A percentile compares a stretch with the other conserved stretches of the same genome.
Conservation (phyloP, 2,113 vertebrate genomes). For the Syngnathoides biaculeatus region DNA sequence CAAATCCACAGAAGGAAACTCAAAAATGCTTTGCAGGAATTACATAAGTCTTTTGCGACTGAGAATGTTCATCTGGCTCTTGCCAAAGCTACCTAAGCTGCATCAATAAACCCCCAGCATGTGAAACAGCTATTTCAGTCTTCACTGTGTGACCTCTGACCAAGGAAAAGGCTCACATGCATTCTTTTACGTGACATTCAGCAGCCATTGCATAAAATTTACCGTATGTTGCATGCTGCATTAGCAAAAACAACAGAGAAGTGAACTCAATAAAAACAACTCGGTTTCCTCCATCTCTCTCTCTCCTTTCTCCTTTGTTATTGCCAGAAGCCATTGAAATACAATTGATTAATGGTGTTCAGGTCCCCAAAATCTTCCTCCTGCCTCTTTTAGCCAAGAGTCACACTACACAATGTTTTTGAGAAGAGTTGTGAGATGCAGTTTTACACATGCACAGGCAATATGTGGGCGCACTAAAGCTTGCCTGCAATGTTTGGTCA, state of each 20-base stretch:
- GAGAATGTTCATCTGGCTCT: constrained; percentile 22
- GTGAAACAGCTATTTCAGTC: constrained; percentile 18
- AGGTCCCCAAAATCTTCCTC: constrained; percentile 7
- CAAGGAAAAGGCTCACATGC: constrained; percentile 15
- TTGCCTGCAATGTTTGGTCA: not conserved
- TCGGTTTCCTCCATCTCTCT: not conserved
- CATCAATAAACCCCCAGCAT: constrained; percentile 20
- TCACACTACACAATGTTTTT: constrained; percentile 3
- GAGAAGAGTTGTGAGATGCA: not conserved
- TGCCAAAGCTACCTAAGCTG: constrained; percentile 35
- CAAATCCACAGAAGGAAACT: constrained; percentile 10
- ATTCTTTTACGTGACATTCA: constrained; percentile 21
- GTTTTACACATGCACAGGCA: not conserved
- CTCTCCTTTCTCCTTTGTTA: constrained; percentile 11
- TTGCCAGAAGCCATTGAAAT: constrained; percentile 17
- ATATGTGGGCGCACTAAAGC: not conserved
- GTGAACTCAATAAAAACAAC: not conserved
- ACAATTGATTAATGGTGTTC: constrained; percentile 25
- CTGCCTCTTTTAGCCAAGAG: constrained; percentile 9
- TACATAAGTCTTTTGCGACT: constrained; percentile 20
- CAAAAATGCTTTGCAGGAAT: constrained; percentile 19
- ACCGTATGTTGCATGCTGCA: constrained; percentile 1
- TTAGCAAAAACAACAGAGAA: constrained; percentile 5
- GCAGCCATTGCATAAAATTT: constrained; percentile 3
- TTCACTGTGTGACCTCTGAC: not conserved